Conservation (phyloP, 2,888 invertebrate genomes). For the Lasioglossum leucozonium region DNA sequence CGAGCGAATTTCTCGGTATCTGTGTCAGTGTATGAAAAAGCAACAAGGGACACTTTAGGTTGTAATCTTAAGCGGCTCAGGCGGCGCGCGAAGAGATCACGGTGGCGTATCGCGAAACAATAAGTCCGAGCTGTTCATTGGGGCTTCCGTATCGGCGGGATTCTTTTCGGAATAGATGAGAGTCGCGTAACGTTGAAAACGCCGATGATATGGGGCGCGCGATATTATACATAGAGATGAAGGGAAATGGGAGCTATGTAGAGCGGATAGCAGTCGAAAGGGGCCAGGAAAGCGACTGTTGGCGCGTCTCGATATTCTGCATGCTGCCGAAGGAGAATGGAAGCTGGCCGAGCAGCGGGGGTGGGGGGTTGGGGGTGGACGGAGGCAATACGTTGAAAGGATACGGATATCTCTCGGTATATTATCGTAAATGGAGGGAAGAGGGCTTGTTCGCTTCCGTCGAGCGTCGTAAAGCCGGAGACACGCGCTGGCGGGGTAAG, state of each 20-base stretch:
- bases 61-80: not conserved
- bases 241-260: not conserved
- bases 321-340: not conserved
- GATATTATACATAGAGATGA: not conserved
- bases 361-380: not conserved
- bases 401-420: conserved; percentile 15
- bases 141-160: not conserved
- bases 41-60: not conserved
- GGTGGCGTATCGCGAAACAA: not conserved
- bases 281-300: not conserved
- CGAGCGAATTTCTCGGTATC: not conserved
- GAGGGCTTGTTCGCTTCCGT: conserved; percentile 7
- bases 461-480: not conserved
- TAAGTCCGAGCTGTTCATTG: not conserved
- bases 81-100: not conserved
- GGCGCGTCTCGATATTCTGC: not conserved
- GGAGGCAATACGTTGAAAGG: conserved; percentile 29
- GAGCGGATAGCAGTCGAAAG: conserved; percentile 5
- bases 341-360: not conserved
- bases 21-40: not conserved
- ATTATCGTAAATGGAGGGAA: conserved; percentile 8
- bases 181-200: not conserved
- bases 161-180: not conserved
- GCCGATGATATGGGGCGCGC: conserved; percentile 2
- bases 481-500: not conserved